Conservation (phyloP, 92 coral and sea anemone genomes). For the Blastomussa wellsi region DNA sequence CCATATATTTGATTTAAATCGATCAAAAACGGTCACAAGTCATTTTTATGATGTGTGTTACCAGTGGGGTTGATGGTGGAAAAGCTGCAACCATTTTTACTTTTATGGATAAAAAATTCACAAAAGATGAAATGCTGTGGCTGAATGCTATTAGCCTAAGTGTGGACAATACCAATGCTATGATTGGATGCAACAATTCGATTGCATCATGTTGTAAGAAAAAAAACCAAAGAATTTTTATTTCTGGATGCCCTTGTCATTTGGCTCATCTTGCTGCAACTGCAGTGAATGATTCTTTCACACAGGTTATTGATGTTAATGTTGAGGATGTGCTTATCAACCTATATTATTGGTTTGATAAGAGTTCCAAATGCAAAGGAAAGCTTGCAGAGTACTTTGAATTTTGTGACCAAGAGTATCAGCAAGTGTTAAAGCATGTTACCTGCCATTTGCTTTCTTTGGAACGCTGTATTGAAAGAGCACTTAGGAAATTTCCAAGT, state of each 20-base stretch:
- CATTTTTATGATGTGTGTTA: conserved; percentile 69
- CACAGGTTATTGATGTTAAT: conserved; percentile 32
- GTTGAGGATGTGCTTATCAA: conserved; percentile 52
- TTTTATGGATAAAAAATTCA: conserved; percentile 48
- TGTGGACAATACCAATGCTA: too few species aligned
- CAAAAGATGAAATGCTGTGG: conserved; percentile 43
- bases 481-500: conserved; percentile 50
- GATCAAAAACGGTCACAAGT: too few species aligned
- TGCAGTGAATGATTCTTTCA: conserved; percentile 34
- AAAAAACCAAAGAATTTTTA: conserved; percentile 34
- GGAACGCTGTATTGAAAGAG: conserved; percentile 48
- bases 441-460: conserved; percentile 44
- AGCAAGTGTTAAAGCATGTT: conserved; percentile 43
- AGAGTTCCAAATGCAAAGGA: conserved; percentile 49
- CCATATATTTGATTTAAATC: too few species aligned
- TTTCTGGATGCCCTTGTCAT: conserved; percentile 59
- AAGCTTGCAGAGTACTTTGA: conserved; percentile 46
- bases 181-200: too few species aligned
- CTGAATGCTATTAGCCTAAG: too few species aligned
- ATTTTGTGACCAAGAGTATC: conserved; percentile 50
- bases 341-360: conserved; percentile 51
- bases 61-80: conserved; percentile 56
- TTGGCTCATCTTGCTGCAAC: conserved; percentile 51
- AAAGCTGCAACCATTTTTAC: conserved; percentile 43
- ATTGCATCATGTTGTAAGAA: too few species aligned